phyloP scores from a whole-genome alignment of 2,113 vertebrate genomes.

The Cromileptes altivelis region DNA sequence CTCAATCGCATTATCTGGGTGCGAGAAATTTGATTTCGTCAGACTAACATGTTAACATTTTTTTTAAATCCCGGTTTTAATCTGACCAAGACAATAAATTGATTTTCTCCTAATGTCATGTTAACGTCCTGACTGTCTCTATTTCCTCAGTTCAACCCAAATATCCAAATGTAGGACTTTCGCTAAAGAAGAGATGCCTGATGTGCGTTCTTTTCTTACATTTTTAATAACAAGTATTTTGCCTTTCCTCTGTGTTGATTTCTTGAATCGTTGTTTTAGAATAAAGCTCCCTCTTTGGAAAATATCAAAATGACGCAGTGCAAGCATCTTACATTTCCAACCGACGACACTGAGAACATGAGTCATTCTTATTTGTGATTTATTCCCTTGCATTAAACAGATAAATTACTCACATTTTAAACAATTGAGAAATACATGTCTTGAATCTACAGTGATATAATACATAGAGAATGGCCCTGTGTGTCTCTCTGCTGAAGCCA shows the following conservation, averaged over 20 bases:
- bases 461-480: conserved; percentile 65
- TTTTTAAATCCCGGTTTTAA: too few species aligned
- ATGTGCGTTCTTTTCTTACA: neutral
- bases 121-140: neutral
- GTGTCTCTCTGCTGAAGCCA: conserved; percentile 37
- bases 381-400: conserved; percentile 85
- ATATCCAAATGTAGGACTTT: neutral
- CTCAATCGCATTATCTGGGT: too few species aligned
- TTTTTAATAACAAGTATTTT: neutral
- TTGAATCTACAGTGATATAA: conserved; percentile 77
- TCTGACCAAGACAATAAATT: too few species aligned
- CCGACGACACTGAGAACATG: conserved; percentile 47
- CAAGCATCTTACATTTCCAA: conserved; percentile 15
- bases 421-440: conserved; percentile 81
- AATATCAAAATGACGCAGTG: neutral
- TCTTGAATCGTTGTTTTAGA: neutral
- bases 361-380: conserved; percentile 77
- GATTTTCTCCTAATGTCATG: too few species aligned
- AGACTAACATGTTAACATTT: too few species aligned
- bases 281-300: neutral
- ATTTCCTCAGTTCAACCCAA: neutral
- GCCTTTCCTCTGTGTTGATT: neutral
- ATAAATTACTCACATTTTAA: conserved; percentile 88
- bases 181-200: neutral
- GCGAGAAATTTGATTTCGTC: too few species aligned